A percentile compares a stretch with the other conserved stretches of the same genome.
phyloP scores from a whole-genome alignment of 2,113 vertebrate genomes.

The Gavia stellata region DNA sequence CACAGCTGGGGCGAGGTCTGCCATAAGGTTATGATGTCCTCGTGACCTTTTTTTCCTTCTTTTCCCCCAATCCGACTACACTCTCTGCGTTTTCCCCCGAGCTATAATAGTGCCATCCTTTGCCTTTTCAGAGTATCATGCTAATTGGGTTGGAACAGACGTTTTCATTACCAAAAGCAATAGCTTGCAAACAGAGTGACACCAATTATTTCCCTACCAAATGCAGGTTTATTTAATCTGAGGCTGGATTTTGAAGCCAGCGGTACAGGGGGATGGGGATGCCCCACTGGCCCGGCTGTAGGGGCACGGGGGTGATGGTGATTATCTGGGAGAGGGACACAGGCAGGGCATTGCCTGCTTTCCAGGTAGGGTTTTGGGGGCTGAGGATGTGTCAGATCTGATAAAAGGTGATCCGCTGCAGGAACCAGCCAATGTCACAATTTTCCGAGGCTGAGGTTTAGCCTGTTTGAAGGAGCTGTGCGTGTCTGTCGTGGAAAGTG shows the following conservation, averaged over 20 bases:
- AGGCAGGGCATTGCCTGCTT: background rate
- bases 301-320: background rate
- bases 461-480: background rate
- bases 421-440: background rate
- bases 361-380: background rate
- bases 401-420: background rate
- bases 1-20: background rate
- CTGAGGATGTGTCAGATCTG: background rate
- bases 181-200: background rate
- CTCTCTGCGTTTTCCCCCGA: background rate
- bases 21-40: background rate
- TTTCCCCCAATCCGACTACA: background rate
- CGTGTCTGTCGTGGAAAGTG: background rate
- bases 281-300: too few relatives aligned
- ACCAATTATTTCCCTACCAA: background rate
- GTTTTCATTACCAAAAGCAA: slow-evolving; percentile 6
- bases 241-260: background rate
- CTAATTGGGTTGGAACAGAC: slow-evolving; percentile 44
- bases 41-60: background rate
- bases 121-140: background rate
- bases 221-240: background rate
- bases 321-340: background rate
- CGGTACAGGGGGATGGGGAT: background rate
- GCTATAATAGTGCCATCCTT: background rate
- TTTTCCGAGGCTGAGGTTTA: background rate